These are phyloP conservation scores for Phenganax stokvisi DNA, from an alignment of 92 coral and sea anemone genomes.

Conservation along the genomic window DNA sequence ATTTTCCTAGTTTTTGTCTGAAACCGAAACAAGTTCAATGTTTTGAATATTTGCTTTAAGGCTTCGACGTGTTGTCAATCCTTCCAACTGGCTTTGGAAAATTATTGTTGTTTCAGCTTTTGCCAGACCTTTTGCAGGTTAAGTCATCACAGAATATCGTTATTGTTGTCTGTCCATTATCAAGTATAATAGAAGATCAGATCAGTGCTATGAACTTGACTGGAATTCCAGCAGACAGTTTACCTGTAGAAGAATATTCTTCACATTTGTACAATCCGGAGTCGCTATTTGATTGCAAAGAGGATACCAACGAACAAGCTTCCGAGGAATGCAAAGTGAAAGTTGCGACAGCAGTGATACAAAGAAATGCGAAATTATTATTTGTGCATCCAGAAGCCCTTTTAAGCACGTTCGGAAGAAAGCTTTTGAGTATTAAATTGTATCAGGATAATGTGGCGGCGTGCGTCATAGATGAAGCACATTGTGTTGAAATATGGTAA, in stretches of 20 bases:
- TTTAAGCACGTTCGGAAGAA: constrained; percentile 32
- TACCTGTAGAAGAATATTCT: background rate
- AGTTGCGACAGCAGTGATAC: background rate
- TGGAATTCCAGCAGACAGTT: constrained; percentile 1
- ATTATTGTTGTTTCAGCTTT: constrained; percentile 3
- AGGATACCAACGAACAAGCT: background rate
- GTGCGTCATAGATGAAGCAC: constrained; percentile 50
- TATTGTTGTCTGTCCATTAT: background rate
- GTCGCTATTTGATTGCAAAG: background rate
- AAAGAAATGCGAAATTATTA: constrained; percentile 7
- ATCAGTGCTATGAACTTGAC: background rate
- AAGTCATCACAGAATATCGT: constrained; percentile 4
- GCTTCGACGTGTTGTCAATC: background rate
- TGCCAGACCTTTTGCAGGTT: background rate
- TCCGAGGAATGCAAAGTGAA: background rate
- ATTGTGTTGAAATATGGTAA: constrained; percentile 52
- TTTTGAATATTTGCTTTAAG: background rate
- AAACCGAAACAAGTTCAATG: background rate
- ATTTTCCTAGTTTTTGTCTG: constrained; percentile 3
- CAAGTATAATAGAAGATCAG: constrained; percentile 11
- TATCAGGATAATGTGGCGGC: constrained; percentile 46
- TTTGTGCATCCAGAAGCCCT: constrained; percentile 43
- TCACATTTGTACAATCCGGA: background rate
- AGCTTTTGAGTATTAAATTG: constrained; percentile 35
- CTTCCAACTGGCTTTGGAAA: constrained; percentile 17